Evolutionary conservation across 2,113 vertebrate genomes (phyloP).

Genomic region (Synchiropus splendidus): DNA sequence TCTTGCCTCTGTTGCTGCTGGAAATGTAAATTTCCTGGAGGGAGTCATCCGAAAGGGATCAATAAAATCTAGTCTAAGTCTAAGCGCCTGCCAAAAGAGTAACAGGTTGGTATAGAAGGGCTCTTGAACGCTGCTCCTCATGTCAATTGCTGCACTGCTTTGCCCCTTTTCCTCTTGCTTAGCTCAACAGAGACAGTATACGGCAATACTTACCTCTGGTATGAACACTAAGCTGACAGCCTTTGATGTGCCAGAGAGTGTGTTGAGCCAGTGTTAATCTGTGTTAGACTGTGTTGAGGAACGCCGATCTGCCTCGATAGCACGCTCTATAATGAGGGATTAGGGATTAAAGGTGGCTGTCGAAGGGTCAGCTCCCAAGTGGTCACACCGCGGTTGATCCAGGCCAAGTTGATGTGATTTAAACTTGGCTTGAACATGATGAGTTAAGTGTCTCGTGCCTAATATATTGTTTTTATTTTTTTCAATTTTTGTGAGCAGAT

Average conservation of each 20-base stretch:
- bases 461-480: no score
- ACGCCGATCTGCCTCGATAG: slow-evolving; percentile 44
- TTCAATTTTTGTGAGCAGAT: no score
- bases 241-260: slow-evolving; percentile 53
- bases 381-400: slow-evolving; percentile 38
- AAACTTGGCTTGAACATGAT: not conserved
- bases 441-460: slow-evolving; percentile 2
- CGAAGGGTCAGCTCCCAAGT: slow-evolving; percentile 44
- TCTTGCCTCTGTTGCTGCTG: no score
- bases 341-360: slow-evolving; percentile 46
- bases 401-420: not conserved
- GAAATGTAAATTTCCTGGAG: no score
- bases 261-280: slow-evolving; percentile 60
- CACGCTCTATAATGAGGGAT: slow-evolving; percentile 54
- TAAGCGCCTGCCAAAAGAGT: no score
- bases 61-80: no score
- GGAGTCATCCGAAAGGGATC: no score
- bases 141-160: not conserved
- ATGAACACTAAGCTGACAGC: slow-evolving; percentile 31
- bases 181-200: slow-evolving; percentile 38
- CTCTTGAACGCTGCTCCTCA: slow-evolving; percentile 17
- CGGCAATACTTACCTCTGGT: slow-evolving; percentile 52
- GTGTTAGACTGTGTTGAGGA: slow-evolving; percentile 45
- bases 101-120: slow-evolving; percentile 4
- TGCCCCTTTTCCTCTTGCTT: slow-evolving; percentile 2